Evolutionary conservation across 1,140 invertebrate species (phyloP), one percentile per base, ranked within the genome.

Genomic region (Drosophila ananassae): DNA sequence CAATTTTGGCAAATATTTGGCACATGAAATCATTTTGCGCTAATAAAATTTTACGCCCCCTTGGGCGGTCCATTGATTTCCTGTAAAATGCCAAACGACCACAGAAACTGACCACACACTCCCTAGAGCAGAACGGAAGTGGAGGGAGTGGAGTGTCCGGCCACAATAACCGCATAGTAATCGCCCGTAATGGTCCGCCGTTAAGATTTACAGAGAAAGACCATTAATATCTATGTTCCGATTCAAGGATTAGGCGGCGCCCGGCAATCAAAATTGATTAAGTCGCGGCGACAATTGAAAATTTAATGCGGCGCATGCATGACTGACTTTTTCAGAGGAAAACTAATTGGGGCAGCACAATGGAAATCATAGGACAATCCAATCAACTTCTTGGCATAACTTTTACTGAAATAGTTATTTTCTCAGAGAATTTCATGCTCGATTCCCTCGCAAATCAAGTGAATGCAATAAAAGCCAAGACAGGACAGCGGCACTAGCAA

Each of bases 11-110:
- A 89, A 87, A 87, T 87, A 87, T 87, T 87, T 89, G 82, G 83
- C 83, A 89, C 83, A 87, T 89, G 79, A 87, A 87, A 87, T 87
- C 83, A 89, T 87, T 87, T 89, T 89, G 83, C 66, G 78, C 69
- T 85, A 85, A 85, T 85, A 87, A 82, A 85, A 87, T 85, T 82
- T 56, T 63, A 82, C 71, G 46, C 50, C 78, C 74, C 60, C 60
- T 53, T 57, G 48, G 55, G 51, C 41, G 69, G 55, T 64, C 74
- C 78, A 85, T 89, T 85, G 82, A 87, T 87, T 85, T 87, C 83
- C 78, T 82, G 83, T 79, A 85, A 85, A 87, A 60, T 41, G 57
- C 41, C 73, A 13, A 21, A 21, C 24, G 30, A 51, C 69, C 74
- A 46, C 82, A 75, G 82, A 64, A 87, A 72, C 64, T 73, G 64